Conservation (phyloP, 1,140 invertebrate species). For the Apis cerana region DNA sequence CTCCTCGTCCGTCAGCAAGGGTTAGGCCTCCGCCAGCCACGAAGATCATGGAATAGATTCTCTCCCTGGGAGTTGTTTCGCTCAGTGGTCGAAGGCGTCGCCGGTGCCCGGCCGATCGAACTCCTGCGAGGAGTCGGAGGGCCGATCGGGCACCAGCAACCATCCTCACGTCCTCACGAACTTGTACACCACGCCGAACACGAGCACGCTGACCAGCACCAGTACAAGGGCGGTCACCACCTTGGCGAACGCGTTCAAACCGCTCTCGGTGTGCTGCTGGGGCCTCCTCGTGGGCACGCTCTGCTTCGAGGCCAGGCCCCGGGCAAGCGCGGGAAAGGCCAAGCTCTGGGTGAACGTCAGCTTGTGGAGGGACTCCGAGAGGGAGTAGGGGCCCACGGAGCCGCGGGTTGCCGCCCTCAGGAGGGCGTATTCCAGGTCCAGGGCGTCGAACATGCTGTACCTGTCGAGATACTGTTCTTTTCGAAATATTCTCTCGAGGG, state of each 20-base stretch:
- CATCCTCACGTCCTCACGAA: slow-evolving; percentile 89
- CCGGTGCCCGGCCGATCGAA: slow-evolving; percentile 56
- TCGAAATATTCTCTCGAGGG: too few relatives aligned
- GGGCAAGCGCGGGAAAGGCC: slow-evolving; percentile 87
- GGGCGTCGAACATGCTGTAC: slow-evolving; percentile 87
- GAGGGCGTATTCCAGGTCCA: slow-evolving; percentile 87
- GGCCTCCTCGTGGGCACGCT: slow-evolving; percentile 82
- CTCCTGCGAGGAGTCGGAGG: slow-evolving; percentile 59
- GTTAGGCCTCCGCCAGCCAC: too few relatives aligned
- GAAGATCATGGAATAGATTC: too few relatives aligned
- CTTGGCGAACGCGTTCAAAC: slow-evolving; percentile 87
- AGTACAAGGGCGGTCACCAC: slow-evolving; percentile 87
- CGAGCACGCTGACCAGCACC: slow-evolving; percentile 87
- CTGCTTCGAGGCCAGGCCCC: slow-evolving; percentile 86
- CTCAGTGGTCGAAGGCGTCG: slow-evolving; percentile 51
- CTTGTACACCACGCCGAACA: slow-evolving; percentile 89
- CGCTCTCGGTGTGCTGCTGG: slow-evolving; percentile 83
- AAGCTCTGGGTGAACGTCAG: slow-evolving; percentile 89
- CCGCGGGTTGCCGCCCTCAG: slow-evolving; percentile 86
- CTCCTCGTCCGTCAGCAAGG: too few relatives aligned
- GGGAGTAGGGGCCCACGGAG: slow-evolving; percentile 87
- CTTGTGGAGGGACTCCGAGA: slow-evolving; percentile 88
- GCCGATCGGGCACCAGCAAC: slow-evolving; percentile 84
- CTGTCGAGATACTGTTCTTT: slow-evolving; percentile 55
- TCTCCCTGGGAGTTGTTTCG: not conserved